phyloP scores from a whole-genome alignment of 1,140 invertebrate species.

The Drosophila busckii region DNA sequence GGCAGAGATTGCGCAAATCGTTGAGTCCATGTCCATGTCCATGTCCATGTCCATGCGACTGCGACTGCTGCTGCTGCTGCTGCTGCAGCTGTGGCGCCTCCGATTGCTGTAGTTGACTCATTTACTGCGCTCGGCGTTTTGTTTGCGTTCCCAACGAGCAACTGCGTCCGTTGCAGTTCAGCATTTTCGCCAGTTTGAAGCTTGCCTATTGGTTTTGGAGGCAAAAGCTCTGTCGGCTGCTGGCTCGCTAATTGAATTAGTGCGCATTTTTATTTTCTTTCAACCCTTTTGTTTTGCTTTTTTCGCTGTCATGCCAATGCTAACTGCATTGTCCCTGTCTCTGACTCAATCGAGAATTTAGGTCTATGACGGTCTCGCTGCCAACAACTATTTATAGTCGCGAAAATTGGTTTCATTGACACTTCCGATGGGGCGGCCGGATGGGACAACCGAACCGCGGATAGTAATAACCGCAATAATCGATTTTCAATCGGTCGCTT shows the following conservation, averaged over 20 bases:
- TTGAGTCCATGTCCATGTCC: constrained; percentile 18
- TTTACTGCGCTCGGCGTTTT: neutral
- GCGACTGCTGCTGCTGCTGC: constrained; percentile 2
- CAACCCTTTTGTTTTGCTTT: too few species aligned
- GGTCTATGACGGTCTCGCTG: too few species aligned
- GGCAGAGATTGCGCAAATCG: constrained; percentile 59
- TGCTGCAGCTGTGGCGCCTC: constrained; percentile 11
- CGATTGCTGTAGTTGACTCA: constrained; percentile 20
- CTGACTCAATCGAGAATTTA: too few species aligned
- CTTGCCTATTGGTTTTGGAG: neutral
- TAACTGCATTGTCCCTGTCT: too few species aligned
- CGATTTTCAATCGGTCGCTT: constrained; percentile 33
- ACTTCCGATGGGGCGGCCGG: too few species aligned
- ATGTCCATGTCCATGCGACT: constrained; percentile 7
- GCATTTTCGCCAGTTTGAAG: constrained; percentile 62
- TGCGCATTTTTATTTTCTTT: too few species aligned
- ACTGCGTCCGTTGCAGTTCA: constrained; percentile 63
- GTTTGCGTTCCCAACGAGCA: constrained; percentile 1
- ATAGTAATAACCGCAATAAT: constrained; percentile 57
- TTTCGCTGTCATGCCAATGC: too few species aligned
- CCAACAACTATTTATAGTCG: too few species aligned
- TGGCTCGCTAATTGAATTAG: too few species aligned
- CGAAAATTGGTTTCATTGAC: too few species aligned
- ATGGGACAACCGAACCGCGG: too few species aligned
- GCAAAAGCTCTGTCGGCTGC: too few species aligned